Conservation (phyloP, 2,797 vertebrate genomes). For the Notolabrus celidotus region DNA sequence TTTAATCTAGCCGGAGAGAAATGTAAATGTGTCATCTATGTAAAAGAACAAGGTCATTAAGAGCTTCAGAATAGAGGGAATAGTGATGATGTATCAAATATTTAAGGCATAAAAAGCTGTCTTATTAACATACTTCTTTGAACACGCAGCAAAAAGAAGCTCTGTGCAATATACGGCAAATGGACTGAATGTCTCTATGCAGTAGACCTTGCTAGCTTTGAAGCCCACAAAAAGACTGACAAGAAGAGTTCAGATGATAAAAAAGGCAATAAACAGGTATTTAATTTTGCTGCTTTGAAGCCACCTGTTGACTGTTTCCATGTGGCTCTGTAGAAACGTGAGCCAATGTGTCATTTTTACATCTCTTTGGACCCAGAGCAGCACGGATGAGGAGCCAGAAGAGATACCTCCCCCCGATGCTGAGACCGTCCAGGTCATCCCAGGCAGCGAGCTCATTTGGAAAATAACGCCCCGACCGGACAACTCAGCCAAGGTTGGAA, state of each 20-base stretch:
- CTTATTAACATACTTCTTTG: conserved; percentile 8
- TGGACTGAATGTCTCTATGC: conserved; percentile 97
- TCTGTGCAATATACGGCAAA: conserved; percentile 95
- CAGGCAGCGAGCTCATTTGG: conserved; percentile 95
- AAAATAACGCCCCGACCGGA: conserved; percentile 93
- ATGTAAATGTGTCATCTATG: conserved; percentile 8
- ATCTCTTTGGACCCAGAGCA: conserved; percentile 59
- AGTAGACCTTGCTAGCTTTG: conserved; percentile 88
- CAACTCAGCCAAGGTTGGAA: conserved; percentile 92
- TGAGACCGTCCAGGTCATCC: conserved; percentile 93
- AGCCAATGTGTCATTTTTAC: neutral
- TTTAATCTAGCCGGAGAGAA: conserved; percentile 2
- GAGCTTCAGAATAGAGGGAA: neutral
- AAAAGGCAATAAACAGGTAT: conserved; percentile 91
- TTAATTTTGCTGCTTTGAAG: conserved; percentile 24
- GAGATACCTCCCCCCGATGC: conserved; percentile 93
- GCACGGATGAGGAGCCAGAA: conserved; percentile 91
- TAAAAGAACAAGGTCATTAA: neutral
- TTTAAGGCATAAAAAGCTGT: conserved; percentile 7
- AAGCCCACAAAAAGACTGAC: conserved; percentile 93
- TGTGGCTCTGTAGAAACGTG: neutral
- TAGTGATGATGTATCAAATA: neutral
- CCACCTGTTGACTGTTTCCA: neutral
- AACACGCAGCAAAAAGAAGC: conserved; percentile 92
- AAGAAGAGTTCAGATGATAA: conserved; percentile 93